Conservation (phyloP, 2,797 vertebrate species). For the Pempheris klunzingeri region DNA sequence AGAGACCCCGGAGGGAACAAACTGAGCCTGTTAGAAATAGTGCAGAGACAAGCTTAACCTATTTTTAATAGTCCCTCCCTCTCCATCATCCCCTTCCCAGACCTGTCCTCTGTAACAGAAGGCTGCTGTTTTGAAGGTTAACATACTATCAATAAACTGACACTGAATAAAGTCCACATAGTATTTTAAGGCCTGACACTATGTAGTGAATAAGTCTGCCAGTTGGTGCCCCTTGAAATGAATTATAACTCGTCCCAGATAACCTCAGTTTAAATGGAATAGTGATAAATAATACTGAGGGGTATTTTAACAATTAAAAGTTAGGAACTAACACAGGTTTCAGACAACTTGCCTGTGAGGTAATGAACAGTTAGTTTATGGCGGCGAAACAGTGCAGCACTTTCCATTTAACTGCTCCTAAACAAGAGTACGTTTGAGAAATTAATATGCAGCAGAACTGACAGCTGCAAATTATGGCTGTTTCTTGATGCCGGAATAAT, state of each 20-base stretch:
- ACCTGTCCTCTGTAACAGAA: slow-evolving; percentile 71
- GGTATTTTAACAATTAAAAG: slow-evolving; percentile 43
- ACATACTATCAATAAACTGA: slow-evolving; percentile 76
- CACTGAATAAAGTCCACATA: slow-evolving; percentile 66
- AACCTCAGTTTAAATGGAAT: slow-evolving; percentile 24
- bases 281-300: slow-evolving; percentile 30
- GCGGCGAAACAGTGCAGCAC: slow-evolving; percentile 47
- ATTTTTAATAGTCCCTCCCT: slow-evolving; percentile 78
- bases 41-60: slow-evolving; percentile 80
- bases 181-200: slow-evolving; percentile 60
- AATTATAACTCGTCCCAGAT: slow-evolving; percentile 17
- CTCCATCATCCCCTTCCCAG: slow-evolving; percentile 69
- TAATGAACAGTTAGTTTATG: slow-evolving; percentile 52
- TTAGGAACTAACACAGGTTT: slow-evolving; percentile 27
- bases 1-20: slow-evolving; percentile 71
- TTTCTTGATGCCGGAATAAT: slow-evolving; percentile 74
- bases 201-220: slow-evolving; percentile 12
- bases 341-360: slow-evolving; percentile 39
- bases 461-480: slow-evolving; percentile 76
- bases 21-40: slow-evolving; percentile 78
- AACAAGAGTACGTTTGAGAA: slow-evolving; percentile 66
- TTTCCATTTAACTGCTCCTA: slow-evolving; percentile 62
- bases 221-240: not conserved
- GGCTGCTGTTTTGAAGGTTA: slow-evolving; percentile 77
- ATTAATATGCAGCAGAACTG: slow-evolving; percentile 72